These are phyloP conservation scores for Bucco capensis DNA, from an alignment of 2,113 vertebrate species.

Conservation along the genomic window DNA sequence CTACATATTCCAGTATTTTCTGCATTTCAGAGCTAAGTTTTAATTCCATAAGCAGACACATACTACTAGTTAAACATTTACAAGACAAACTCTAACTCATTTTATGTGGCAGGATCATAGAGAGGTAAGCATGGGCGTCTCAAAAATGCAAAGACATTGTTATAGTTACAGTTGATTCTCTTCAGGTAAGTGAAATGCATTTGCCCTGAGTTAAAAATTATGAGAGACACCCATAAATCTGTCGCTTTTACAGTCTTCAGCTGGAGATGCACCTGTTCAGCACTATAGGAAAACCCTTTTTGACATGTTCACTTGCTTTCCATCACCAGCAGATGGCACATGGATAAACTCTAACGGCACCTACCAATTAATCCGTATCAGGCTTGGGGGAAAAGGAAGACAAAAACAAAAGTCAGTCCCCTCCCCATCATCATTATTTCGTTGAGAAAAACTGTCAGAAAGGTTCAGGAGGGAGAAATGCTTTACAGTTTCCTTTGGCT, in stretches of 20 bases:
- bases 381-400: rapidly evolving
- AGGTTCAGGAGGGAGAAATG: neutral
- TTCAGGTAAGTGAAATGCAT: neutral
- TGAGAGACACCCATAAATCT: neutral
- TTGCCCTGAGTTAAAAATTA: neutral
- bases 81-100: neutral
- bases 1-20: neutral
- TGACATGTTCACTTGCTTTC: neutral
- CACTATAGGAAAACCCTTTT: neutral
- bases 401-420: neutral
- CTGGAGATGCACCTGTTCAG: neutral
- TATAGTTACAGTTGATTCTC: neutral
- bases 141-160: neutral
- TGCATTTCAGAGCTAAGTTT: neutral
- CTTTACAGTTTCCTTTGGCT: neutral
- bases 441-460: neutral
- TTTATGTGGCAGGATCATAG: neutral
- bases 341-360: no score
- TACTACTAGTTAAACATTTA: neutral
- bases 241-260: neutral
- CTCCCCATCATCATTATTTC: neutral
- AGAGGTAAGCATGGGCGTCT: neutral
- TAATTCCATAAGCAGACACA: neutral
- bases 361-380: neutral
- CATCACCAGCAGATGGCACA: constrained; percentile 44